phyloP scores from a whole-genome alignment of 2,113 vertebrate species.

The Pterocles burchelli region DNA sequence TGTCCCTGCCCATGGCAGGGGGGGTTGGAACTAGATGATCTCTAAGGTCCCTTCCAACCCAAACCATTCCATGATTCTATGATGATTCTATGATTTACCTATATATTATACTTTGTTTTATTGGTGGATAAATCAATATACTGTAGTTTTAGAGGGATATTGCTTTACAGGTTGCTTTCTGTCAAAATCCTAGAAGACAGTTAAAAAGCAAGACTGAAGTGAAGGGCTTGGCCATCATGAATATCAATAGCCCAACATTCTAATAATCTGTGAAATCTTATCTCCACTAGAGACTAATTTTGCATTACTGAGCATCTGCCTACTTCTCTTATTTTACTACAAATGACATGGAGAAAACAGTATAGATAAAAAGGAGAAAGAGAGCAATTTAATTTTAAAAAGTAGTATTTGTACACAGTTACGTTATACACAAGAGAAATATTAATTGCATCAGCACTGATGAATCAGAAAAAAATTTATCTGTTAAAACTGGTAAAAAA shows the following conservation, averaged over 20 bases:
- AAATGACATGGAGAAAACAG: neutral
- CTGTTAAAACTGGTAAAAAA: neutral
- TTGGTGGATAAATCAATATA: neutral
- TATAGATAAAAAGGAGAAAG: neutral
- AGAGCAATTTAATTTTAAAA: neutral
- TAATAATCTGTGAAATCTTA: neutral
- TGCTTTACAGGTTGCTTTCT: neutral
- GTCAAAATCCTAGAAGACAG: neutral
- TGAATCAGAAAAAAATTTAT: neutral
- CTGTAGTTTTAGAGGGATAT: neutral
- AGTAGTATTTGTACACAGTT: neutral
- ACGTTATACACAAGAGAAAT: neutral
- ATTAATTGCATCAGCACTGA: neutral
- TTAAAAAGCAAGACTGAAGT: neutral
- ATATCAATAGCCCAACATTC: neutral
- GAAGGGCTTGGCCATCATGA: neutral
- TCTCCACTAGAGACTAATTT: neutral
- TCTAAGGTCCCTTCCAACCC: too few relatives aligned
- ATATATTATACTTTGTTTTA: neutral
- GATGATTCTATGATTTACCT: neutral
- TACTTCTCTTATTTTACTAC: neutral
- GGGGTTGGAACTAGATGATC: too few relatives aligned
- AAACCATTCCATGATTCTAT: too few relatives aligned
- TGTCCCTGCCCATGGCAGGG: too few relatives aligned
- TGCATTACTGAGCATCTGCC: neutral